Conservation (phyloP, 2,797 vertebrate genomes). For the Sebastes goodei region DNA sequence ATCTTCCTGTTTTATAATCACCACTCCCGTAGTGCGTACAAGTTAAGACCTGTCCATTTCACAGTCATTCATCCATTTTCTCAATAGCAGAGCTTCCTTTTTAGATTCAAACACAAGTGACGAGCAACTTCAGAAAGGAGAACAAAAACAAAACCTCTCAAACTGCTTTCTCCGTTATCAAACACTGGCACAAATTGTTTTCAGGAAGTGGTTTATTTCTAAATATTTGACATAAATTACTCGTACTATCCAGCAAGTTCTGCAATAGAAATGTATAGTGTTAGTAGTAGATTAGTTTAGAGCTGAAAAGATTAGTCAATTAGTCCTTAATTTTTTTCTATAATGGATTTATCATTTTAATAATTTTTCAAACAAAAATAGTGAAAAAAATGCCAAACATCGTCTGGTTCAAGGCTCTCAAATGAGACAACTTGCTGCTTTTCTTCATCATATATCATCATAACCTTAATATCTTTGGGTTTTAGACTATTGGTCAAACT, state of each 20-base stretch:
- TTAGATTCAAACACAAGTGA: neutral
- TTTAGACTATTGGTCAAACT: neutral
- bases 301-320: neutral
- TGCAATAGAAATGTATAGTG: neutral
- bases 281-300: neutral
- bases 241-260: neutral
- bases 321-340: too few species aligned
- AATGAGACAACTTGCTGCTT: neutral
- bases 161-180: neutral
- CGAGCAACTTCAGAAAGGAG: neutral
- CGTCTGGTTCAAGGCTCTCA: neutral
- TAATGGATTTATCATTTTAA: neutral
- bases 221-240: neutral
- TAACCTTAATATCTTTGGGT: neutral
- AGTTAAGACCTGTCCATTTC: neutral
- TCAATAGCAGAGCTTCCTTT: neutral
- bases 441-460: neutral
- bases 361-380: neutral
- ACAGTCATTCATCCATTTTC: neutral
- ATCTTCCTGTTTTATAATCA: neutral
- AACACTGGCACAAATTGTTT: neutral
- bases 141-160: neutral
- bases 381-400: neutral
- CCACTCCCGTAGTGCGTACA: neutral
- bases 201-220: neutral